Base-by-base conservation (phyloP, 2,888 invertebrate species). In the Yponomeuta cagnagella region DNA sequence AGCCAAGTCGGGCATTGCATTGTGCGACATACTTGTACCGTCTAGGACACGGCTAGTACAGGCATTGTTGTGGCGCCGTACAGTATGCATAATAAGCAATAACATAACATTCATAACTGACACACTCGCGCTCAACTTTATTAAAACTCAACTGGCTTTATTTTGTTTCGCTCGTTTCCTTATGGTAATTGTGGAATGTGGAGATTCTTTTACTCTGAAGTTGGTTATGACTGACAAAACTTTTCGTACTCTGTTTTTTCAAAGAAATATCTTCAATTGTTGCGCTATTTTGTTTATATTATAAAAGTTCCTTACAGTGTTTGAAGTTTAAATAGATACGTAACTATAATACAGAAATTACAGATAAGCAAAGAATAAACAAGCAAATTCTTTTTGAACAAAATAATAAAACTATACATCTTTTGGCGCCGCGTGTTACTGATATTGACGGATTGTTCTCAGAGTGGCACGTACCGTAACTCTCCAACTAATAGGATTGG, bases 31-130 rank as follows among this genome's bases (percentile, higher is more conserved):
- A 30, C 30, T 12, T 65, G 65, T 65, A 65, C 65, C 30, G 12
- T 1, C 33, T 65, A 31, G 33, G 37, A 23, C 48, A 68, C 37
- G 37, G 43, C 43, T 23, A 1, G 23, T 23, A 23, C 5, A 6
- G 3, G 31, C 58, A 33, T 30, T 83, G 80, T 82, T 81, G 79
- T 76, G 77, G 78, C 78, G 77, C 76, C 83, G 84, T 84, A 83
- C 84, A 81, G 78, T 80, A 81, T 84, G 81, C 82, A 85, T 85
- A 84, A 84, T 58, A 43, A 43, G 43, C 4, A 58, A 58, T 84
- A 83, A 81, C 82, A 79, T 83, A 83, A 83, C 82, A 85, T 84
- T 85, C 80, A 83, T 85, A 85, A 81, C 83, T 81, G 84, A 86
- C 85, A 82, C 82, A 76, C 74, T 76, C 75, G 75, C 74, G 77